Evolutionary conservation across 2,113 vertebrate genomes (phyloP), one percentile per base, ranked within the genome.

Genomic region (Syngnathoides biaculeatus): DNA sequence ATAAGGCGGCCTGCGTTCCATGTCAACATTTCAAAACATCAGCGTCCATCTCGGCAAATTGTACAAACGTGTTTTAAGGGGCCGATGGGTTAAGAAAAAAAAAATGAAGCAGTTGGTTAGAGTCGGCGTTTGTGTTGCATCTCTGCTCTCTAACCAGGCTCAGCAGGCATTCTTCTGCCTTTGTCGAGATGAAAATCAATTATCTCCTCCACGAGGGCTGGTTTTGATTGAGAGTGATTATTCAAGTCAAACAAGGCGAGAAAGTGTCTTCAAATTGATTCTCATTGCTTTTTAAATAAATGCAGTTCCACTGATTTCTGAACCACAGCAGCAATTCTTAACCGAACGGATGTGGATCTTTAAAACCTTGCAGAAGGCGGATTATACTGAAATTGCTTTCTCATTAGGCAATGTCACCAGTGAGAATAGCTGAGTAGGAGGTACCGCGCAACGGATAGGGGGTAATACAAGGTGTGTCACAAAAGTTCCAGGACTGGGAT

Each of bases 1-100:
- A 61, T 42, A 42, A 22, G 19, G 38, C 38, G n/a, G 38, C 59
- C 38, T 14, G 58, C 9, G 39, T 43, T 43, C 3, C 7, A 42
- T 43, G 39, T 62, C 59, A 40, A 22, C 59, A 43, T 22, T 62
- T 62, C 10, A 7, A 42, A 42, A 62, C n/a, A 42, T 62, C 59
- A 62, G 14, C 22, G n/a, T 62, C n/a, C 14, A 43, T 24, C 39
- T 8, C 14, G 39, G 15, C 19, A 42, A 61, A 22, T 14, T 24
- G 11, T n/a, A 43, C 39, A 62, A 39, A 60, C 35, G 40, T n/a
- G 35, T 10, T 60, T 40, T 19, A 35, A 58, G 7, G 27, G 58
- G 13, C 53, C 1, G 53, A 12, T 24, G 38, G 38, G 38, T 40
- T 24, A 14, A 40, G n/a, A n/a, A n/a, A n/a, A n/a, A n/a, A 61